Percentiles rank a stretch among this genome's conserved stretches.
These are phyloP conservation scores for Napeogenes sylphis DNA, from an alignment of 2,888 invertebrate genomes.

Conservation along the genomic window DNA sequence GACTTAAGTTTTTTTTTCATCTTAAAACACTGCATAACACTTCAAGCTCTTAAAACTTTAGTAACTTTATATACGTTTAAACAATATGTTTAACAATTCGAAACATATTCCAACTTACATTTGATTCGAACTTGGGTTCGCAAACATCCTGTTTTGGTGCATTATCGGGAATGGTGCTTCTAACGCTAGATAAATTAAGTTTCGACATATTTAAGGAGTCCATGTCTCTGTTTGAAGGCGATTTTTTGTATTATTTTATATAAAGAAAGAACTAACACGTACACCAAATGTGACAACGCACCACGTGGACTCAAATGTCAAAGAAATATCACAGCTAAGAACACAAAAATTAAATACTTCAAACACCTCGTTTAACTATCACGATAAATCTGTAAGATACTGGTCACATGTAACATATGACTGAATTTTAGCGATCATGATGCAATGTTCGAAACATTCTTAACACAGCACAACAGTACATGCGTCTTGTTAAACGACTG, in stretches of 20 bases:
- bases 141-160: constrained; percentile 46
- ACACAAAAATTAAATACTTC: constrained; percentile 8
- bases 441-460: constrained; percentile 43
- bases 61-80: not conserved
- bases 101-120: constrained; percentile 45
- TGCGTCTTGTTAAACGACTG: constrained; percentile 23
- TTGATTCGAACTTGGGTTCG: constrained; percentile 51
- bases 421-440: constrained; percentile 29
- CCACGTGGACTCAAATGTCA: constrained; percentile 75
- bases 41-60: too few relatives aligned
- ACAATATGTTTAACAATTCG: constrained; percentile 7
- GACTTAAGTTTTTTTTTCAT: too few relatives aligned
- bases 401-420: constrained; percentile 17
- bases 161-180: constrained; percentile 51
- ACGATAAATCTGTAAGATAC: constrained; percentile 12
- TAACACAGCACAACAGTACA: constrained; percentile 37
- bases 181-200: constrained; percentile 62
- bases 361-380: constrained; percentile 15
- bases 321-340: constrained; percentile 37
- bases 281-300: constrained; percentile 62
- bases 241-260: constrained; percentile 36
- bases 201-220: constrained; percentile 70
- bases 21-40: too few relatives aligned
- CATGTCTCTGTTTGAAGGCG: constrained; percentile 46
- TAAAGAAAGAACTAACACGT: constrained; percentile 61